Base-by-base conservation (phyloP, 2,113 vertebrate species). In the Apeltes quadracus region DNA sequence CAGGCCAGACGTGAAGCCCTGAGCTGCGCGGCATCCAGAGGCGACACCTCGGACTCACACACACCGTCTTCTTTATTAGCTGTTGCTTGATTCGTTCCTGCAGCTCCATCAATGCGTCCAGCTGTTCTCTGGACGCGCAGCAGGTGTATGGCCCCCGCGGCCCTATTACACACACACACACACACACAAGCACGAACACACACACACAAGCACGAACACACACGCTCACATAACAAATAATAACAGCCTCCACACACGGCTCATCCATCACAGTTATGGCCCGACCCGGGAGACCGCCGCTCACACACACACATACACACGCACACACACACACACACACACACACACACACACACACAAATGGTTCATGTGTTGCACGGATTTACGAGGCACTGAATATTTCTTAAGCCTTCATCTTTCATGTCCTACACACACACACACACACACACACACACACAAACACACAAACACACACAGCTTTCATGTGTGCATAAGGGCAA, bases 81-180 rank as follows among this genome's bases (percentile, higher is more conserved):
- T 98, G 96, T 96, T 90, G 93, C 94, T 94, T 96, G 97, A 99
- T 95, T 95, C 93, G 92, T 97, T 96, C 95, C 96, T 97, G 96
- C 92, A 80, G 95, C 95, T 98, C 97, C 97, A 96, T 97, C 96
- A 98, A 95, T 95, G 94, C 83, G 76, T 94, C 94, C 97, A 99
- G 97, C 96, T 99, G 97, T 97, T 98, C 95, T 96, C 86, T 70
- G 92, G 91, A 92, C 78, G 71, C 95, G 90, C 96, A 96, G 96
- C 97, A 98, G 97, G 97, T 98, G 97, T 96, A 98, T 93, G 92
- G 90, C 91, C 93, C 92, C 87, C 90, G 89, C 94, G 23, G 88
- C 91, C 93, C 94, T 72, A 95, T 95, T 95, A 92, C 92, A 94
- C 94, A 95, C 95, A 95, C 93, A 85, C 95, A 92, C 95, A 96